These are phyloP conservation scores for Acanthochromis polyacanthus DNA, from an alignment of 2,113 vertebrate genomes.

Conservation along the genomic window DNA sequence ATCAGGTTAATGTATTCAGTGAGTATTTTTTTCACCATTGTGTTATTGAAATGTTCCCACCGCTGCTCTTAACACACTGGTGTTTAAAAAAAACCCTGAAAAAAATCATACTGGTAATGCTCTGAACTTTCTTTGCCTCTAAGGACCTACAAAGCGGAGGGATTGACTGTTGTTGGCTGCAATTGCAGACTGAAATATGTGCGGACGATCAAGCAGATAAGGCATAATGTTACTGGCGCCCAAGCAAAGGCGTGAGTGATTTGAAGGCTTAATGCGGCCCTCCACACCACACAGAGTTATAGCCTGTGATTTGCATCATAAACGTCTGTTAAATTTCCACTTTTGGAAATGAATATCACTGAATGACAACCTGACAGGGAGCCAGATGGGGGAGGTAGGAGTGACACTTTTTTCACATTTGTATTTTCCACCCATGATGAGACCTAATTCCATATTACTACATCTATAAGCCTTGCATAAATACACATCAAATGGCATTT, in stretches of 20 bases:
- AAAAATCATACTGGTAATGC: slow-evolving; percentile 58
- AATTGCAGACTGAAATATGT: slow-evolving; percentile 69
- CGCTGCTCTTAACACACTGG: slow-evolving; percentile 49
- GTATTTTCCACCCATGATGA: slow-evolving; percentile 68
- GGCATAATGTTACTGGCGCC: slow-evolving; percentile 63
- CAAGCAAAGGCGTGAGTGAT: slow-evolving; percentile 71
- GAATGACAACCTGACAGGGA: slow-evolving; percentile 74
- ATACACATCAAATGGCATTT: slow-evolving; percentile 76
- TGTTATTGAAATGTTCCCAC: slow-evolving; percentile 74
- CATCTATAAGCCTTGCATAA: slow-evolving; percentile 80
- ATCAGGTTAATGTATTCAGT: slow-evolving; percentile 75
- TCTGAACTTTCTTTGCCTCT: slow-evolving; percentile 60
- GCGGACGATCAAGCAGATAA: slow-evolving; percentile 62
- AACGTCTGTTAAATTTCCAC: slow-evolving; percentile 82
- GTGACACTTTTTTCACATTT: slow-evolving; percentile 47
- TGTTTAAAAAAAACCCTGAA: slow-evolving; percentile 39
- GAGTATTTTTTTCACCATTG: slow-evolving; percentile 25
- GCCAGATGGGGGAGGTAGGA: slow-evolving; percentile 63
- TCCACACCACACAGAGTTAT: slow-evolving; percentile 73
- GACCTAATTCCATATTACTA: slow-evolving; percentile 79
- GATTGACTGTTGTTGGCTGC: slow-evolving; percentile 64
- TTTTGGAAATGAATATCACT: slow-evolving; percentile 79
- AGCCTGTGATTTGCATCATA: slow-evolving; percentile 83
- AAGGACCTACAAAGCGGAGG: slow-evolving; percentile 59
- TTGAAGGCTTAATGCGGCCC: slow-evolving; percentile 78